Conservation (phyloP, 2,113 vertebrate genomes). For the Nesospiza acunhae region DNA sequence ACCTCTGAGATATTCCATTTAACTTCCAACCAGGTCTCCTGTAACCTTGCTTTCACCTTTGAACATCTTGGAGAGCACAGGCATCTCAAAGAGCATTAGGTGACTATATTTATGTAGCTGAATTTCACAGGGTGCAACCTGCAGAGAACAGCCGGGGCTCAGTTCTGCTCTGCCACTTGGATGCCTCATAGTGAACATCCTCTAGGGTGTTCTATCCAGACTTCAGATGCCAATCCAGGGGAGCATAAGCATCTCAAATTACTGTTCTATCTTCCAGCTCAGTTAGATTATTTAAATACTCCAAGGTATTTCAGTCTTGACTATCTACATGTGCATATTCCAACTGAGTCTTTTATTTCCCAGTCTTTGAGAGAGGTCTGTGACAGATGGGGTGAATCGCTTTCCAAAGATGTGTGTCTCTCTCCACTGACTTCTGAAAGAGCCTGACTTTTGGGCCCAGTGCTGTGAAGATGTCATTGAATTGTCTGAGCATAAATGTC, state of each 20-base stretch:
- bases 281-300: not conserved
- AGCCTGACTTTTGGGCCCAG: not conserved
- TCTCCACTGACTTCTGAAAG: slow-evolving; percentile 23
- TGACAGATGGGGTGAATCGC: not conserved
- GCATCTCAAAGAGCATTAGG: not conserved
- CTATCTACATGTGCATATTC: not conserved
- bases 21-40: not conserved
- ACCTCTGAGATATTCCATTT: not conserved
- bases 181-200: not conserved
- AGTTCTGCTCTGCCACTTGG: not conserved
- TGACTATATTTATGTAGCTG: not conserved
- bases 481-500: not conserved
- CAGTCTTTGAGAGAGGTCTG: not conserved
- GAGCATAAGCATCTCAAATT: not conserved
- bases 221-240: not conserved
- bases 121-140: not conserved
- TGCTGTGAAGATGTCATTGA: not conserved
- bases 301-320: not conserved
- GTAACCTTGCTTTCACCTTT: not conserved
- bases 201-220: not conserved
- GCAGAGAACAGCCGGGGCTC: not conserved
- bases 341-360: not conserved
- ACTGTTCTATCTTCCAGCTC: not conserved
- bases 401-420: not conserved
- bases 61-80: not conserved